Evolutionary conservation across 2,888 invertebrate species (phyloP).

Genomic region (Synergus umbraculus): DNA sequence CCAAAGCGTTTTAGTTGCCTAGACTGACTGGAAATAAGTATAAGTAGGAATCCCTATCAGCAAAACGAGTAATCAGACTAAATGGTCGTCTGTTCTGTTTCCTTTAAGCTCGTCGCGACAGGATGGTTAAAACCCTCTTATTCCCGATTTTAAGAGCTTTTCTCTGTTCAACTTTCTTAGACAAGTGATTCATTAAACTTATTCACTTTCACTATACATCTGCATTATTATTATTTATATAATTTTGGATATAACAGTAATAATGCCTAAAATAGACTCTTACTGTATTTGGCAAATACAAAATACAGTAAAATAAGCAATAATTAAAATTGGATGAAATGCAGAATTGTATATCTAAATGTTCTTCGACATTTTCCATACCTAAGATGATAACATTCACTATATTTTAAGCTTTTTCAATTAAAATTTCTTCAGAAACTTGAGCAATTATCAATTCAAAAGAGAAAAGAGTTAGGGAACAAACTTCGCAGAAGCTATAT

Average conservation of each 20-base stretch:
- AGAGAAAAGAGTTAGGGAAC: not conserved
- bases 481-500: constrained; percentile 3
- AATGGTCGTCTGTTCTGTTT: constrained; percentile 56
- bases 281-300: no score
- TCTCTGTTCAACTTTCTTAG: not conserved
- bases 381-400: not conserved
- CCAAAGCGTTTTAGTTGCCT: constrained; percentile 54
- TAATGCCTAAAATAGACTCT: no score
- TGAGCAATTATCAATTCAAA: constrained; percentile 24
- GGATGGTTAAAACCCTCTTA: not conserved
- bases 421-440: constrained; percentile 9
- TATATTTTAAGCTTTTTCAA: constrained; percentile 23
- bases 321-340: not conserved
- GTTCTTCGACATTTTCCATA: not conserved
- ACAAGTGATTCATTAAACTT: not conserved
- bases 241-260: no score
- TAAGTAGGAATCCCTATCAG: constrained; percentile 60
- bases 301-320: not conserved
- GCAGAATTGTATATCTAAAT: not conserved
- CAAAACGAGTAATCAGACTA: constrained; percentile 64
- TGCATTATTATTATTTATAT: no score
- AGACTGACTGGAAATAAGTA: constrained; percentile 50
- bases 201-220: not conserved
- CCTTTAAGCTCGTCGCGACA: constrained; percentile 14
- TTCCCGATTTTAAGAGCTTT: not conserved